Percentiles rank a stretch among this genome's conserved stretches.
Conservation (phyloP, 1,140 invertebrate genomes). For the Lucilia sericata region DNA sequence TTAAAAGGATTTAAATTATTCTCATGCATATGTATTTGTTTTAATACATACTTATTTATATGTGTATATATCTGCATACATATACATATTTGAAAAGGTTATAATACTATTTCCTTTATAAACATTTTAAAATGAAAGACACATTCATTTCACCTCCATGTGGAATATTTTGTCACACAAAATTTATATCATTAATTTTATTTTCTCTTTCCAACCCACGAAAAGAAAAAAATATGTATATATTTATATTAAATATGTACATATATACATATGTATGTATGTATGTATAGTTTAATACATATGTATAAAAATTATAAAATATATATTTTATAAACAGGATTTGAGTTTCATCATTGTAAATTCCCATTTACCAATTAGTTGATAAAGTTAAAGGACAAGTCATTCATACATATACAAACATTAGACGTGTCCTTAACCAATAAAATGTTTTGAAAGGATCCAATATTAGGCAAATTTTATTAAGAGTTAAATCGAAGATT, state of each 20-base stretch:
- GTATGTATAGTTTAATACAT: not conserved
- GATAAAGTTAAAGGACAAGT: not conserved
- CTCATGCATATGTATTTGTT: too few relatives aligned
- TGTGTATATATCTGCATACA: too few relatives aligned
- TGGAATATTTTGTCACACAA: not conserved
- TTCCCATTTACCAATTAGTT: conserved; percentile 1
- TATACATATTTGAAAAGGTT: too few relatives aligned
- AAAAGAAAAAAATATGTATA: not conserved
- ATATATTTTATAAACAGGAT: conserved; percentile 12
- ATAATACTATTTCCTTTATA: too few relatives aligned
- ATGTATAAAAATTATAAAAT: not conserved
- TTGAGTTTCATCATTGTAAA: not conserved
- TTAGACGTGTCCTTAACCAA: too few relatives aligned
- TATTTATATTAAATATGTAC: not conserved
- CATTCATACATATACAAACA: not conserved
- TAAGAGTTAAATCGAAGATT: too few relatives aligned
- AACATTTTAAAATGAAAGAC: too few relatives aligned
- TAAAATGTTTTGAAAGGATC: too few relatives aligned
- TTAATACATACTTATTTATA: too few relatives aligned
- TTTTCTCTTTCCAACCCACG: not conserved
- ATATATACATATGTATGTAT: not conserved
- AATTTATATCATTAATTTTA: conserved; percentile 13
- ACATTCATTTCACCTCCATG: too few relatives aligned
- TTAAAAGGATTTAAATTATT: too few relatives aligned
- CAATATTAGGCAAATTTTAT: too few relatives aligned